Percentiles rank a stretch among this genome's conserved stretches.
Evolutionary conservation across 2,888 invertebrate genomes (phyloP).

Genomic region (Torymus aiolomorphi): DNA sequence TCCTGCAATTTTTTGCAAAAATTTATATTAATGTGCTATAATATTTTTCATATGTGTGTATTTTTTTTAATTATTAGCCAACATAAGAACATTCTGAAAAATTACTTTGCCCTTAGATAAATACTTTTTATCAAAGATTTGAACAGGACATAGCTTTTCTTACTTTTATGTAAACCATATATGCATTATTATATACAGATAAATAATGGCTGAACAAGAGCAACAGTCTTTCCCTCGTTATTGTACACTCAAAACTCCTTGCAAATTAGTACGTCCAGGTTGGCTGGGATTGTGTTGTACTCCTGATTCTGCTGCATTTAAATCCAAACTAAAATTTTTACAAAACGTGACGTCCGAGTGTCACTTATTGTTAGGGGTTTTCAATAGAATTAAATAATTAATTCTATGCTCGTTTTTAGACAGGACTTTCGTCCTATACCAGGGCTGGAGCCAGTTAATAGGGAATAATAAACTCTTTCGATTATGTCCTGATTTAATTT

Average conservation of each 20-base stretch:
- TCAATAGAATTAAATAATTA: too few relatives aligned
- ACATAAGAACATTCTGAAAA: slow-evolving; percentile 46
- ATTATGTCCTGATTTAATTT: too few relatives aligned
- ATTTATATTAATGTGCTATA: slow-evolving; percentile 23
- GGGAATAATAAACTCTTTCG: too few relatives aligned
- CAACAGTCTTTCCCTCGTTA: slow-evolving; percentile 88
- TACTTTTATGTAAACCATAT: slow-evolving; percentile 58
- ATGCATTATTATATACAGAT: slow-evolving; percentile 73
- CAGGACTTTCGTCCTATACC: too few relatives aligned
- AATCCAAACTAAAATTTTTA: slow-evolving; percentile 83
- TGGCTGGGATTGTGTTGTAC: slow-evolving; percentile 99
- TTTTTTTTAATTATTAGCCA: slow-evolving; percentile 42
- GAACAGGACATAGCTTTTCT: slow-evolving; percentile 41
- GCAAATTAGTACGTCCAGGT: slow-evolving; percentile 85
- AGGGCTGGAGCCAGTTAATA: too few relatives aligned
- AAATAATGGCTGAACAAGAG: slow-evolving; percentile 82
- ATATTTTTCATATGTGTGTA: slow-evolving; percentile 29
- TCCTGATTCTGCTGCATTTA: slow-evolving; percentile 99
- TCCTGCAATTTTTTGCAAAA: slow-evolving; percentile 17
- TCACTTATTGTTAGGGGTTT: too few relatives aligned
- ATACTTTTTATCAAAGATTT: slow-evolving; percentile 56
- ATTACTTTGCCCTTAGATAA: slow-evolving; percentile 45
- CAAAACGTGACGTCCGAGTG: too few relatives aligned
- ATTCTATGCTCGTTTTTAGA: too few relatives aligned
- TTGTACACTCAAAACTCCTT: slow-evolving; percentile 81